A percentile compares a stretch with the other conserved stretches of the same genome.
phyloP scores from a whole-genome alignment of 2,113 vertebrate species.

The Cebus imitator region DNA sequence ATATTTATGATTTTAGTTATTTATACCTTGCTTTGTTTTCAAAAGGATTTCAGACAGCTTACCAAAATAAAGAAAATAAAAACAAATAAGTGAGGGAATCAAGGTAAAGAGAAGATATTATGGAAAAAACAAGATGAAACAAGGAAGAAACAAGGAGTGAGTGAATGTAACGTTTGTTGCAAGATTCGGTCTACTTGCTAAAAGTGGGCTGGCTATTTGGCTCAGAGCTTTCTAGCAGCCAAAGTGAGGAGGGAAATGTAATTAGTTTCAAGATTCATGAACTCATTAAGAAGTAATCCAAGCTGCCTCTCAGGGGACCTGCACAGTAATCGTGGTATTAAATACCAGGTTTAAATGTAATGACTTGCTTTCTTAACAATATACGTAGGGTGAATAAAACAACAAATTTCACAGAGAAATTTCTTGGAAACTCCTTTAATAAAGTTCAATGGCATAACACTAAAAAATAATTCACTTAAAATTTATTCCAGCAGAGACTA shows the following conservation, averaged over 20 bases:
- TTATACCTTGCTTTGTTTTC: constrained; percentile 59
- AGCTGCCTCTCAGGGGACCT: background rate
- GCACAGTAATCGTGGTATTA: background rate
- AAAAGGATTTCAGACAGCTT: constrained; percentile 49
- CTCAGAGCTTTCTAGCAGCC: background rate
- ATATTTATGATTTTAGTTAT: constrained; percentile 60
- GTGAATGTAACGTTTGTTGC: background rate
- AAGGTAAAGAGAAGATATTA: constrained; percentile 29
- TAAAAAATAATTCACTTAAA: background rate
- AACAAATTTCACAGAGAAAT: background rate
- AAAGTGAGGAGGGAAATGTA: background rate
- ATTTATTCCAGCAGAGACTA: background rate
- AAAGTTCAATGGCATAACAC: background rate
- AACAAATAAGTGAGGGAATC: background rate
- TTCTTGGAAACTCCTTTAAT: background rate
- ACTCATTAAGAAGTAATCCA: background rate
- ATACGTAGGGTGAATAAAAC: background rate
- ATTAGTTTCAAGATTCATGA: background rate
- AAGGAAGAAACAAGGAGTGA: background rate
- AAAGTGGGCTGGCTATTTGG: background rate
- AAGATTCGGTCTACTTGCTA: background rate
- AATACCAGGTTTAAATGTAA: background rate
- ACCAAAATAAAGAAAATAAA: constrained; percentile 51
- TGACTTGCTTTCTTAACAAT: background rate
- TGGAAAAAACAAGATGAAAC: background rate